These are phyloP conservation scores for Sebastes aleutianus DNA, from an alignment of 2,797 vertebrate genomes.

Conservation along the genomic window DNA sequence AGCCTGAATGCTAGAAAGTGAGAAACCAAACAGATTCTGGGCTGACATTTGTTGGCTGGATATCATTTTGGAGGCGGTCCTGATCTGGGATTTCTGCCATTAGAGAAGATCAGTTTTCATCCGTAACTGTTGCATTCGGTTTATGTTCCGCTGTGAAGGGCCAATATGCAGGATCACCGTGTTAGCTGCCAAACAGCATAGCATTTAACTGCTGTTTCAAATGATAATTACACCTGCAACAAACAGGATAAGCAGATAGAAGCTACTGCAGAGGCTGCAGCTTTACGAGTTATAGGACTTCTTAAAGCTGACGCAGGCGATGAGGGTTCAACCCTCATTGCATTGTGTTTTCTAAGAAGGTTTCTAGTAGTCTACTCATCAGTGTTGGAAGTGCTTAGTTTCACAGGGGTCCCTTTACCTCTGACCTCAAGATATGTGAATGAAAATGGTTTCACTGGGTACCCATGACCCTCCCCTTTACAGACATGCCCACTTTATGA, in stretches of 20 bases:
- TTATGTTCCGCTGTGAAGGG: background rate
- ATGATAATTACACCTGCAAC: background rate
- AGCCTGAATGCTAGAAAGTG: background rate
- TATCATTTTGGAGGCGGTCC: background rate
- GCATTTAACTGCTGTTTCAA: background rate
- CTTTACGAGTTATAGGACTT: background rate
- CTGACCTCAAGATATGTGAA: no score
- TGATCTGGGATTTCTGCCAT: constrained; percentile 26
- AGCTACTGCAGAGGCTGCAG: background rate
- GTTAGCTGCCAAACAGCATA: background rate
- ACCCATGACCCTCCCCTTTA: no score
- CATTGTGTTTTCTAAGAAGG: background rate
- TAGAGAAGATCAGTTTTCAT: background rate
- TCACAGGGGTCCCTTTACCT: no score
- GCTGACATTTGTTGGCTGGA: background rate
- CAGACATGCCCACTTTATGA: no score
- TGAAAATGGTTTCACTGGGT: no score
- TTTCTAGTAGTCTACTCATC: background rate
- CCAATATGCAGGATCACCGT: background rate
- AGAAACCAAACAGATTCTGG: background rate
- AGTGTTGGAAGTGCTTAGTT: no score
- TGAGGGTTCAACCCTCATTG: background rate
- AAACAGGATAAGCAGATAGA: background rate
- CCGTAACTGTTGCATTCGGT: background rate
- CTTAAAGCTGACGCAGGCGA: background rate